Evolutionary conservation across 64 coral and sea anemone species (phyloP).

Genomic region (Platygyra sinensis): DNA sequence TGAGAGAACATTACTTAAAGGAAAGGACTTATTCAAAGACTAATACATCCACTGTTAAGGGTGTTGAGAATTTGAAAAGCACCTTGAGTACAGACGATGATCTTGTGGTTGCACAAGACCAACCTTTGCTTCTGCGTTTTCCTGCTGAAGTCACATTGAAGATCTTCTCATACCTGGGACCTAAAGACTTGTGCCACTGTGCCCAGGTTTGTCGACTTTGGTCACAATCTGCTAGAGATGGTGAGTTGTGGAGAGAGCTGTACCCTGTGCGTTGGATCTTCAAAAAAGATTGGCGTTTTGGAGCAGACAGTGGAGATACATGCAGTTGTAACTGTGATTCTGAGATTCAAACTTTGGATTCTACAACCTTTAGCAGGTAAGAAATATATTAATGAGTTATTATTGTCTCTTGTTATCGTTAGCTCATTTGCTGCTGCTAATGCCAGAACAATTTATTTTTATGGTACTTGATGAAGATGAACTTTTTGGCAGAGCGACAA

Average conservation of each 20-base stretch:
- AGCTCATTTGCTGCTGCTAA: neutral
- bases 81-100: neutral
- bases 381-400: neutral
- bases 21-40: slow-evolving; percentile 8
- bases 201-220: slow-evolving; percentile 79
- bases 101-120: neutral
- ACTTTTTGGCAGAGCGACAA: no score
- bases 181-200: slow-evolving; percentile 85
- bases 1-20: neutral
- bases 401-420: neutral
- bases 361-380: slow-evolving; percentile 35
- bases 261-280: slow-evolving; percentile 95
- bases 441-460: no score
- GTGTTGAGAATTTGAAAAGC: neutral
- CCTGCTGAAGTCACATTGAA: slow-evolving; percentile 83
- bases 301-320: slow-evolving; percentile 48
- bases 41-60: neutral
- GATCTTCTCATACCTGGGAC: slow-evolving; percentile 89
- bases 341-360: neutral
- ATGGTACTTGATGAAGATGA: no score
- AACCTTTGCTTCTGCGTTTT: slow-evolving; percentile 45
- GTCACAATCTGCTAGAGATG: slow-evolving; percentile 79
- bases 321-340: slow-evolving; percentile 79
- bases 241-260: slow-evolving; percentile 85
- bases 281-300: slow-evolving; percentile 87